These are phyloP conservation scores for Homarus gammarus DNA, from an alignment of 2,888 invertebrate genomes.

Conservation along the genomic window DNA sequence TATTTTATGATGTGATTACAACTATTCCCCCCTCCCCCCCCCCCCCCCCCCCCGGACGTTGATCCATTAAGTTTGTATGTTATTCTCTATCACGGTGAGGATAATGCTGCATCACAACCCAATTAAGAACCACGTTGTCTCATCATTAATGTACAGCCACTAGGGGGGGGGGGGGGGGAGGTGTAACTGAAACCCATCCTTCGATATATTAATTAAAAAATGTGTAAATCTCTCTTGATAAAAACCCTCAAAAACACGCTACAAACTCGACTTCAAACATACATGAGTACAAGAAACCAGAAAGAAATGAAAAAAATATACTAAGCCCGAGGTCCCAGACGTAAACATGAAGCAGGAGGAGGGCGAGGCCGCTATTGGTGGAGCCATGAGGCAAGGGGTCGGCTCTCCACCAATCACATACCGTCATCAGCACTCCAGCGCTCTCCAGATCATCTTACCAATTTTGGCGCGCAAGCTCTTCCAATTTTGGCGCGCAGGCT, in stretches of 20 bases:
- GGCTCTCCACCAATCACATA: conserved; percentile 17
- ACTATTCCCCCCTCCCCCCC: no score
- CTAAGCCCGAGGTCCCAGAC: conserved; percentile 16
- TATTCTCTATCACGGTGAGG: not conserved
- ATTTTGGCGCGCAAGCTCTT: not conserved
- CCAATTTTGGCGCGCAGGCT: conserved; percentile 1
- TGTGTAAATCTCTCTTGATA: not conserved
- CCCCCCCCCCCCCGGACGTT: no score
- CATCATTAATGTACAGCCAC: not conserved
- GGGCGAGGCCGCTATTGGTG: not conserved
- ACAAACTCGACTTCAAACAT: conserved; percentile 1
- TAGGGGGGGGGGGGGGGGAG: no score
- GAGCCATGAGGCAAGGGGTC: not conserved
- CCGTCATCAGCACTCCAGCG: not conserved
- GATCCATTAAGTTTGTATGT: not conserved
- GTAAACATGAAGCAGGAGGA: conserved; percentile 21
- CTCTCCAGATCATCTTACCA: conserved; percentile 34
- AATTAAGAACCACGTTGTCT: conserved; percentile 5
- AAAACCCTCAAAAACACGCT: not conserved
- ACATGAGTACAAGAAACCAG: conserved; percentile 5
- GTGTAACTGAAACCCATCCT: not conserved
- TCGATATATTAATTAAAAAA: not conserved
- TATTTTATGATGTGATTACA: no score
- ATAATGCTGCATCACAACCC: not conserved
- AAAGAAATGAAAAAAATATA: not conserved